Percentiles rank a stretch among this genome's conserved stretches.
Conservation (phyloP, 2,888 invertebrate species). For the Mactromeris polynyma region DNA sequence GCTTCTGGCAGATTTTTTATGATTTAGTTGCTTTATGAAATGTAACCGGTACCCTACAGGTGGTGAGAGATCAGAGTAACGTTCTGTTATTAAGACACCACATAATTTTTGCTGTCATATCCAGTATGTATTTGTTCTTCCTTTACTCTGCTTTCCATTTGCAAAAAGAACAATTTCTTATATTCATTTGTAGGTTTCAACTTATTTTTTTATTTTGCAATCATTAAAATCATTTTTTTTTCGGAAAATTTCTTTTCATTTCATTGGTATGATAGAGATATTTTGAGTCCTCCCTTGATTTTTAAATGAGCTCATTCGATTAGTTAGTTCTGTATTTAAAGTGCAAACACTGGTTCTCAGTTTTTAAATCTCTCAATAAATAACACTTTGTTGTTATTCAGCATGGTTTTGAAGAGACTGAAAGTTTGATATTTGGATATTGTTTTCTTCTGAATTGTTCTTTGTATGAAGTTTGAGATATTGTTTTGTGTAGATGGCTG, state of each 20-base stretch:
- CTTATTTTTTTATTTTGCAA: neutral
- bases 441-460: neutral
- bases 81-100: no score
- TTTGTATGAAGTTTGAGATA: neutral
- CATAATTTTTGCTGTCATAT: no score
- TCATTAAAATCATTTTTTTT: neutral
- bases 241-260: neutral
- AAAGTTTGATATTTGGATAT: neutral
- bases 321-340: neutral
- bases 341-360: constrained; percentile 8
- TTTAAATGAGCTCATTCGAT: neutral
- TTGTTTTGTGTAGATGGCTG: neutral
- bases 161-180: neutral
- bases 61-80: no score
- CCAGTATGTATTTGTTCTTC: neutral
- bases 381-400: constrained; percentile 5
- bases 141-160: neutral
- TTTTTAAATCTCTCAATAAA: neutral
- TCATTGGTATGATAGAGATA: neutral
- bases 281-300: neutral
- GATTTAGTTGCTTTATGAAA: neutral
- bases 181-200: neutral
- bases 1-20: neutral
- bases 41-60: no score
- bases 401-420: neutral